Percentiles rank a stretch among this genome's conserved stretches.
Evolutionary conservation across 2,797 vertebrate species (phyloP).

Genomic region (Orientallactaga sibirica): DNA sequence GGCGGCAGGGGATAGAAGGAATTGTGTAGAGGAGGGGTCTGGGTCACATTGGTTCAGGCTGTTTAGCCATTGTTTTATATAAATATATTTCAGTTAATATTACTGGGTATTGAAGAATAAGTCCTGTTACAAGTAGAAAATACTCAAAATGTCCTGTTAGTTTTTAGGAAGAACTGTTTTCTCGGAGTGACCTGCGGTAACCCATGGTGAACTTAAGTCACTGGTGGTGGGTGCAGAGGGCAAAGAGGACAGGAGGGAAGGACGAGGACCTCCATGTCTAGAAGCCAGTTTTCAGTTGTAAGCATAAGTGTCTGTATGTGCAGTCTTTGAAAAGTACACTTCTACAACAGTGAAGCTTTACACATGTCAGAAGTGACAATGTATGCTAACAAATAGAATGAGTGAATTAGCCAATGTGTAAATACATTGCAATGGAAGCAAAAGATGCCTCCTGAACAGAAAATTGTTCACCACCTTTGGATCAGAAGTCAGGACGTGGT

Average conservation of each 20-base stretch:
- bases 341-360: constrained; percentile 37
- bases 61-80: background rate
- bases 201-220: background rate
- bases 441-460: constrained; percentile 13
- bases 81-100: constrained; percentile 36
- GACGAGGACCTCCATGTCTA: background rate
- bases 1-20: background rate
- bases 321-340: constrained; percentile 34
- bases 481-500: background rate
- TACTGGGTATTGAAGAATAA: constrained; percentile 20
- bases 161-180: constrained; percentile 53
- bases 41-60: background rate
- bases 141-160: constrained; percentile 22
- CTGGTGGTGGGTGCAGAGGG: background rate
- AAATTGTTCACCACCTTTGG: constrained; percentile 21
- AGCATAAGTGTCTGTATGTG: background rate
- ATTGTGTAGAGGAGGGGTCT: background rate
- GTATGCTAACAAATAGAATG: constrained; percentile 44
- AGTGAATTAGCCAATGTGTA: constrained; percentile 40
- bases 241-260: constrained; percentile 17
- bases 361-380: background rate
- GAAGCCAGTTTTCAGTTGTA: constrained; percentile 32
- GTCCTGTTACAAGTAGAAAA: constrained; percentile 42
- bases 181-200: constrained; percentile 6
- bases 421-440: background rate